Conservation (phyloP, 2,113 vertebrate genomes). For the Oncorhynchus tshawytscha region DNA sequence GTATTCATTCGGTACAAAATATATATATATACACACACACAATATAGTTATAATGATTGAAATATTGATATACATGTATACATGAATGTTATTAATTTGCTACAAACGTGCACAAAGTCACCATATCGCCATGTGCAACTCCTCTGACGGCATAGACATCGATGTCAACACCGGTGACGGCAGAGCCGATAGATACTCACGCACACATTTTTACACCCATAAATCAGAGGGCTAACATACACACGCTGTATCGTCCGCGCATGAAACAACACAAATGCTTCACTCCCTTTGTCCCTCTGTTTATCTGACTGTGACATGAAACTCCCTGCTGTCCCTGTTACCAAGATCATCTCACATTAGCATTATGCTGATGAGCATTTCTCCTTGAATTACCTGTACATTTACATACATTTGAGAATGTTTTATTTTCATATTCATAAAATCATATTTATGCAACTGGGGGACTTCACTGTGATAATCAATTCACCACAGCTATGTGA, state of each 20-base stretch:
- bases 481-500: neutral
- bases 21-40: no score
- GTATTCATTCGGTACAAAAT: neutral
- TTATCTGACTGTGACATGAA: slow-evolving; percentile 15
- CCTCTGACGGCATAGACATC: neutral
- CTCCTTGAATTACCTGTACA: neutral
- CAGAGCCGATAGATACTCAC: slow-evolving; percentile 6
- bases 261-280: slow-evolving; percentile 31
- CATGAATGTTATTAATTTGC: neutral
- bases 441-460: neutral
- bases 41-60: no score
- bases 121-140: neutral
- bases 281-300: slow-evolving; percentile 4
- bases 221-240: slow-evolving; percentile 40
- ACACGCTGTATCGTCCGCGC: slow-evolving; percentile 39
- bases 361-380: neutral
- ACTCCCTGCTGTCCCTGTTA: slow-evolving; percentile 19
- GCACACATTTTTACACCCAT: slow-evolving; percentile 25
- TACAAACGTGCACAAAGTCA: neutral
- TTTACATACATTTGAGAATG: neutral
- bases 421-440: neutral
- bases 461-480: neutral
- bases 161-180: slow-evolving; percentile 19
- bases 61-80: no score
- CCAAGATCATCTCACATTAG: neutral